Evolutionary conservation across 2,113 vertebrate genomes (phyloP).

Genomic region (Elachura formosa): DNA sequence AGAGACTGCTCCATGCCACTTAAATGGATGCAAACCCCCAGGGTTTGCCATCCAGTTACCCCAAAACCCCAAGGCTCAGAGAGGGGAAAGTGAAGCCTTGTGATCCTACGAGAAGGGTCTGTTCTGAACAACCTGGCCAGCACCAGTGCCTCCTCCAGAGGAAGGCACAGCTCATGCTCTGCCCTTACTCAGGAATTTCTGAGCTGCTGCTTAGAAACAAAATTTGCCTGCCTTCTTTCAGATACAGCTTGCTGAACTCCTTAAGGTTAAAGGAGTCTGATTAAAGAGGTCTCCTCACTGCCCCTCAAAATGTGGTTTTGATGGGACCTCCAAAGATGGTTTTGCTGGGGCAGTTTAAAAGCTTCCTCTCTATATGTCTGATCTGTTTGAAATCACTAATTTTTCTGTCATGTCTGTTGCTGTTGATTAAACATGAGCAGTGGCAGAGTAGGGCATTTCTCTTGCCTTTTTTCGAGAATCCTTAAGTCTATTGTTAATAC

Average conservation of each 20-base stretch:
- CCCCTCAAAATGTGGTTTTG: background rate
- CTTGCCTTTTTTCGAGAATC: background rate
- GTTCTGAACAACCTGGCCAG: background rate
- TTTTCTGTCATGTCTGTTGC: background rate
- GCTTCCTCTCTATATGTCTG: background rate
- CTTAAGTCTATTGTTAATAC: background rate
- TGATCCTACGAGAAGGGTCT: background rate
- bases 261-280: background rate
- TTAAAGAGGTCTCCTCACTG: background rate
- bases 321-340: background rate
- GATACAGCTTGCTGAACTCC: background rate
- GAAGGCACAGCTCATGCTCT: background rate
- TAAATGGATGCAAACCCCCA: rapidly evolving
- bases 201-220: background rate
- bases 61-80: background rate
- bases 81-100: background rate
- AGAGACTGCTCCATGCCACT: background rate
- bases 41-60: background rate
- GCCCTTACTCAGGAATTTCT: background rate
- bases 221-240: background rate
- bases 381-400: background rate
- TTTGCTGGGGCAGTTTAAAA: background rate
- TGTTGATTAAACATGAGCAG: background rate
- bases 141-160: background rate
- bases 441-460: rapidly evolving